Evolutionary conservation across 2,888 invertebrate genomes (phyloP).

Genomic region (Aspidiotus rigidus): DNA sequence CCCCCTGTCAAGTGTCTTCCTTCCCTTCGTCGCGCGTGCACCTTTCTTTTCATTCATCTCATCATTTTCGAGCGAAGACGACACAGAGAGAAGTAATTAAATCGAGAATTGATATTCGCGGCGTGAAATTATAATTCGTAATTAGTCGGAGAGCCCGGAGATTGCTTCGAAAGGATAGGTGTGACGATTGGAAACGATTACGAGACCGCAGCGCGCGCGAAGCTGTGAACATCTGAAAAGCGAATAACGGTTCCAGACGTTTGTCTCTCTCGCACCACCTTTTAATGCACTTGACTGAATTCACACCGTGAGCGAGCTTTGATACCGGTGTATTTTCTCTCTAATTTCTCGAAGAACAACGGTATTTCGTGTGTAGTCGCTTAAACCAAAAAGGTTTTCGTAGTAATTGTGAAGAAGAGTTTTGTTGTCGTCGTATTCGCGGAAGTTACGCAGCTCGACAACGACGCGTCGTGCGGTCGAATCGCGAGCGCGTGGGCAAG

Average conservation of each 20-base stretch:
- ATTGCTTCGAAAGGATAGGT: not conserved
- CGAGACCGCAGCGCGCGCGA: not conserved
- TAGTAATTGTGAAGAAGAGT: no score
- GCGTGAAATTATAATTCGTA: slow-evolving; percentile 24
- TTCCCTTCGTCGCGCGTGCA: no score
- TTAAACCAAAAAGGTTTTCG: no score
- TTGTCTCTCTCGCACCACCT: not conserved
- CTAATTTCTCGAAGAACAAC: not conserved
- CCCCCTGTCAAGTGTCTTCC: no score
- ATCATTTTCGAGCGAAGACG: not conserved
- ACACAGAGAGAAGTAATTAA: slow-evolving; percentile 29
- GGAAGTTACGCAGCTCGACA: no score
- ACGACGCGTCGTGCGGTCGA: not conserved
- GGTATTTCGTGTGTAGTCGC: not conserved
- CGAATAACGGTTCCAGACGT: not conserved
- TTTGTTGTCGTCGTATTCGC: no score
- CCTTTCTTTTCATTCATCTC: no score
- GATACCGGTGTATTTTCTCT: not conserved
- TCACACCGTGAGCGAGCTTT: no score
- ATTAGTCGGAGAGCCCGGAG: slow-evolving; percentile 8
- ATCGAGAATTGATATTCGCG: slow-evolving; percentile 27
- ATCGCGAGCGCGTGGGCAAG: not conserved
- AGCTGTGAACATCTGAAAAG: not conserved
- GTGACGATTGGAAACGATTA: slow-evolving; percentile 5
- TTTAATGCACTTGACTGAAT: not conserved